Evolutionary conservation across 1,140 invertebrate genomes (phyloP).

Genomic region (Acromyrmex echinatior): DNA sequence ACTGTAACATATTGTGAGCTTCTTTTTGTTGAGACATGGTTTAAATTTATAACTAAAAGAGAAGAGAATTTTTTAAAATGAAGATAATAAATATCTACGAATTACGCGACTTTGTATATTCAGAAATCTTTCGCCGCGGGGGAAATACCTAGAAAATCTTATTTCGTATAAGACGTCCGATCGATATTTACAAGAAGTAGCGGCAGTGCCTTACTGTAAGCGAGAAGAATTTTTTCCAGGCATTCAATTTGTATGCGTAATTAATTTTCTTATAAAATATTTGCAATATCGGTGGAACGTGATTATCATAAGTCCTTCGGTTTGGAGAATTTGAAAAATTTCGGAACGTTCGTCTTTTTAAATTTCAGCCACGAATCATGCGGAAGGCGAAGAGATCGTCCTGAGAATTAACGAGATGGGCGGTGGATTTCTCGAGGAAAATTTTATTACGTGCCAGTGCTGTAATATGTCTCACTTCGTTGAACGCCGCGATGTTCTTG

Average conservation of each 20-base stretch:
- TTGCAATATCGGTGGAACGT: slow-evolving; percentile 56
- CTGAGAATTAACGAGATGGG: slow-evolving; percentile 61
- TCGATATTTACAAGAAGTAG: slow-evolving; percentile 33
- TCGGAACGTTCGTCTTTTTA: slow-evolving; percentile 52
- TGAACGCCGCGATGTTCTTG: slow-evolving; percentile 16
- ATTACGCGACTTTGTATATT: background rate
- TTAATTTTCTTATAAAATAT: slow-evolving; percentile 60
- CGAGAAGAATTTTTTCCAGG: slow-evolving; percentile 35
- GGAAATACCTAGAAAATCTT: slow-evolving; percentile 20
- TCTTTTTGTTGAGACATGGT: background rate
- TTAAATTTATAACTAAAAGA: background rate
- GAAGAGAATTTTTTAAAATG: background rate
- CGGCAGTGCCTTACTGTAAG: background rate
- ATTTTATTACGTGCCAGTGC: slow-evolving; percentile 67
- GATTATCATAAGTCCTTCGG: slow-evolving; percentile 45
- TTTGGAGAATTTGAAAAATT: slow-evolving; percentile 35
- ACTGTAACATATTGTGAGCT: slow-evolving; percentile 22
- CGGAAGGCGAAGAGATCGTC: slow-evolving; percentile 34
- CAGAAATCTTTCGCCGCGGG: slow-evolving; percentile 9
- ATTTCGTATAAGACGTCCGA: background rate
- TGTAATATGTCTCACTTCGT: slow-evolving; percentile 61
- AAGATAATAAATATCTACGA: slow-evolving; percentile 17
- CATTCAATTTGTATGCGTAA: slow-evolving; percentile 40
- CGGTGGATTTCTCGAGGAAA: slow-evolving; percentile 49
- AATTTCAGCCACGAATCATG: slow-evolving; percentile 48